Conservation (phyloP, 2,797 vertebrate genomes). For the Kryptopterus vitreolus region DNA sequence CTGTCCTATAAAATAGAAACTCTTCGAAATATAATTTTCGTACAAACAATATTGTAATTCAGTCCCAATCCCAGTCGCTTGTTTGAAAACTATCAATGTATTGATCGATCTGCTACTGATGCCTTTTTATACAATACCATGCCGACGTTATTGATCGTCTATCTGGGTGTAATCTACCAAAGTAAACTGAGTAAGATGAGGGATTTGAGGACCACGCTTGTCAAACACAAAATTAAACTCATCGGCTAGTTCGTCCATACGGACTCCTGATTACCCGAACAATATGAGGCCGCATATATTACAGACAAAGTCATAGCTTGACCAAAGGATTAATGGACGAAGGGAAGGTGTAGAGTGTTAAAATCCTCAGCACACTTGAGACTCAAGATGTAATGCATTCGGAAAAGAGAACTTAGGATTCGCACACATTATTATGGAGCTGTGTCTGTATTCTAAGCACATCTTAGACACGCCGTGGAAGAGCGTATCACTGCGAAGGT, state of each 20-base stretch:
- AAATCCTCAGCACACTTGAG: not conserved
- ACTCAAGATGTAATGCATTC: not conserved
- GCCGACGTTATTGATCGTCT: not conserved
- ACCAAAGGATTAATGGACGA: not conserved
- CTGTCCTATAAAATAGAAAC: not conserved
- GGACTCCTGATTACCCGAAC: not conserved
- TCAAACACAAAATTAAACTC: not conserved
- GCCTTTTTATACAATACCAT: not conserved
- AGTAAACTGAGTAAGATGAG: not conserved
- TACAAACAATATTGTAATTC: not conserved
- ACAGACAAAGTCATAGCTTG: not conserved
- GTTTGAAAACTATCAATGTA: not conserved
- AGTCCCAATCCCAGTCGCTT: not conserved
- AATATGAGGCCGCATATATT: not conserved
- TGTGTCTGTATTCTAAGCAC: not conserved
- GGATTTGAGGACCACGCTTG: not conserved
- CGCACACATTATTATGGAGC: not conserved
- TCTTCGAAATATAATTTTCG: not conserved
- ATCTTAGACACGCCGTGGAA: not conserved
- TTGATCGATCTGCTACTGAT: not conserved
- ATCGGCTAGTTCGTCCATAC: not conserved
- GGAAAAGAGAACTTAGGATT: not conserved
- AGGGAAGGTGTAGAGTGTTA: not conserved
- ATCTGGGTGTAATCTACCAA: not conserved
- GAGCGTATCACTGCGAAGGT: not conserved